These are phyloP conservation scores for Lagothrix lagotricha DNA, from an alignment of 2,797 vertebrate species.

Conservation along the genomic window DNA sequence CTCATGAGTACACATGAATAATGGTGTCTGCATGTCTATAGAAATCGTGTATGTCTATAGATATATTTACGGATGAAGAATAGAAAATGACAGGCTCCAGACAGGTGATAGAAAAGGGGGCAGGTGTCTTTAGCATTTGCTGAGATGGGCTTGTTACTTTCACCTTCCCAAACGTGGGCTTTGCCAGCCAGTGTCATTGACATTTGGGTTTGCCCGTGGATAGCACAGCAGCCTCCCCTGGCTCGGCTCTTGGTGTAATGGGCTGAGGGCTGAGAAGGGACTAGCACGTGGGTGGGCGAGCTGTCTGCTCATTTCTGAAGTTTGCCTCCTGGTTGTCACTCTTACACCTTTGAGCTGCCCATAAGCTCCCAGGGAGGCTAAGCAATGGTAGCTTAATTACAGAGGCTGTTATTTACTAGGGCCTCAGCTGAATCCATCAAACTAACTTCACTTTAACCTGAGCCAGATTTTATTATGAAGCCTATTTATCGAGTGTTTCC, in stretches of 20 bases:
- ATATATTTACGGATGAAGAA: neutral
- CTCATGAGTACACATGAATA: neutral
- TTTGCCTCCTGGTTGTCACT: slow-evolving; percentile 81
- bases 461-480: slow-evolving; percentile 86
- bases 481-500: slow-evolving; percentile 85
- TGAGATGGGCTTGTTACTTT: neutral
- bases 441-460: slow-evolving; percentile 86
- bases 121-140: neutral
- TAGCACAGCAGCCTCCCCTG: slow-evolving; percentile 64
- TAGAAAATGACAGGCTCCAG: neutral
- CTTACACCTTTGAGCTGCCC: slow-evolving; percentile 80
- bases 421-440: slow-evolving; percentile 85
- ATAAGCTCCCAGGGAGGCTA: slow-evolving; percentile 80
- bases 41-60: neutral
- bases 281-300: slow-evolving; percentile 72
- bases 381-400: slow-evolving; percentile 85
- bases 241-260: slow-evolving; percentile 67
- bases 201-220: slow-evolving; percentile 54
- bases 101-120: neutral
- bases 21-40: neutral
- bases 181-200: slow-evolving; percentile 61
- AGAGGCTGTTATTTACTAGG: slow-evolving; percentile 84
- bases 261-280: slow-evolving; percentile 55
- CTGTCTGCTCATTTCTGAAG: slow-evolving; percentile 77
- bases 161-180: slow-evolving; percentile 59